Percentiles rank a stretch among this genome's conserved stretches.
These are phyloP conservation scores for Phyllotreta cruciferae DNA, from an alignment of 2,888 invertebrate genomes.

Conservation along the genomic window DNA sequence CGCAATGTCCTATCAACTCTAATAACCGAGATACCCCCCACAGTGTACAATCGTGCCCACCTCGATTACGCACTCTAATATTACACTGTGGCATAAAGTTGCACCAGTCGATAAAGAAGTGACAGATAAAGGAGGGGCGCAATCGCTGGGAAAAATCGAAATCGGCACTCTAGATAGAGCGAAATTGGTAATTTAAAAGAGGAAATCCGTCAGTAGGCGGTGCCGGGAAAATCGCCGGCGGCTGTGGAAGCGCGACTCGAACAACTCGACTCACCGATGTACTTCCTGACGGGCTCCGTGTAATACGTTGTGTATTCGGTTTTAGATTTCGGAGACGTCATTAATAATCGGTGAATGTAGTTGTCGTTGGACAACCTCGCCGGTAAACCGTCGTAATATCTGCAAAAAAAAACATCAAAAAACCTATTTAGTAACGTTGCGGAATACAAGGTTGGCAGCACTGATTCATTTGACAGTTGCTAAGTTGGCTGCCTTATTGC, in stretches of 20 bases:
- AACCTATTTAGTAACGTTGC: neutral
- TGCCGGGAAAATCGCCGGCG: neutral
- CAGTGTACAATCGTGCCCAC: no score
- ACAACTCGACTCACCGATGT: slow-evolving; percentile 66
- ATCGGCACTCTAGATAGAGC: no score
- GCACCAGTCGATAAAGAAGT: no score
- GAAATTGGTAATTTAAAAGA: neutral
- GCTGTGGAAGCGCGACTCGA: slow-evolving; percentile 5
- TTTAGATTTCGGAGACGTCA: slow-evolving; percentile 61
- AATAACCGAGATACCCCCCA: no score
- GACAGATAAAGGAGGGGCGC: no score
- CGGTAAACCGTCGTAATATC: slow-evolving; percentile 58
- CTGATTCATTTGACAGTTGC: no score
- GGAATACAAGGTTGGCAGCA: neutral
- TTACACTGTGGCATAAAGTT: no score
- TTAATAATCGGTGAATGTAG: slow-evolving; percentile 73
- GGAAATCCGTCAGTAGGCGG: neutral
- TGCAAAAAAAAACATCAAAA: slow-evolving; percentile 26
- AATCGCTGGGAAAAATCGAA: no score
- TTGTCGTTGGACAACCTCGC: slow-evolving; percentile 74
- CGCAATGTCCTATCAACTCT: no score
- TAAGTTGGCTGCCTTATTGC: no score
- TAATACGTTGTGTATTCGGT: slow-evolving; percentile 64
- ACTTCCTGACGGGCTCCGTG: slow-evolving; percentile 72
- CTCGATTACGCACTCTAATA: no score